Evolutionary conservation across 2,888 invertebrate genomes (phyloP).

Genomic region (Protula sp.): DNA sequence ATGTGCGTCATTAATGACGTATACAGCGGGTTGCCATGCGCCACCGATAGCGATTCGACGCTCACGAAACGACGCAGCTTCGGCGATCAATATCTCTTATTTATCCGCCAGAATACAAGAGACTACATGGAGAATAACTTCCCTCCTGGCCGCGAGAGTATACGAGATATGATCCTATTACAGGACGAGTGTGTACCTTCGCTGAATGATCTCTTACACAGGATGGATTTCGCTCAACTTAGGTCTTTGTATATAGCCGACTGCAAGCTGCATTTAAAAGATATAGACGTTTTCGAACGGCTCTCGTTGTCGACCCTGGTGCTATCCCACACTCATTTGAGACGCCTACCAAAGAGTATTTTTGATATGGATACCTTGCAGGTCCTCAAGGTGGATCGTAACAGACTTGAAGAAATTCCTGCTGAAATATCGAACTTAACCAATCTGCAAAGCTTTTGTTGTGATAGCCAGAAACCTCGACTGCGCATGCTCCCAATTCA

Average conservation of each 20-base stretch:
- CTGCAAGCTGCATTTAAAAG: slow-evolving; percentile 16
- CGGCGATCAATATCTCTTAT: slow-evolving; percentile 28
- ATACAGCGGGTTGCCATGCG: slow-evolving; percentile 11
- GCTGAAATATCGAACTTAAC: slow-evolving; percentile 22
- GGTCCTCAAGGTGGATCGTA: slow-evolving; percentile 27
- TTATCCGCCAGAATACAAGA: slow-evolving; percentile 25
- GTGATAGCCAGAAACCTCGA: slow-evolving; percentile 27
- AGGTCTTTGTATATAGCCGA: slow-evolving; percentile 24
- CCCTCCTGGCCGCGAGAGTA: slow-evolving; percentile 20
- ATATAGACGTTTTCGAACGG: slow-evolving; percentile 16
- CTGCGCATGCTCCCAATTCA: slow-evolving; percentile 19
- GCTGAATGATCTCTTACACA: slow-evolving; percentile 20
- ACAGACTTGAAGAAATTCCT: slow-evolving; percentile 27
- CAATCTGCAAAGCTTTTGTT: slow-evolving; percentile 23
- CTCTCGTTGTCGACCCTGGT: slow-evolving; percentile 23
- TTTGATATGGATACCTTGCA: slow-evolving; percentile 25
- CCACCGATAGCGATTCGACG: slow-evolving; percentile 23
- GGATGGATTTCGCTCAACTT: slow-evolving; percentile 21
- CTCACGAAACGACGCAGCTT: slow-evolving; percentile 25
- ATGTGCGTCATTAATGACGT: slow-evolving; percentile 25
- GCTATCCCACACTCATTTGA: slow-evolving; percentile 24
- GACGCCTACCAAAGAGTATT: slow-evolving; percentile 20
- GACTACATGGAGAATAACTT: slow-evolving; percentile 28
- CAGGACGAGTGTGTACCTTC: slow-evolving; percentile 27
- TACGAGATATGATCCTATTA: slow-evolving; percentile 25